Conservation (phyloP, 2,888 invertebrate genomes). For the Cinara cedri region DNA sequence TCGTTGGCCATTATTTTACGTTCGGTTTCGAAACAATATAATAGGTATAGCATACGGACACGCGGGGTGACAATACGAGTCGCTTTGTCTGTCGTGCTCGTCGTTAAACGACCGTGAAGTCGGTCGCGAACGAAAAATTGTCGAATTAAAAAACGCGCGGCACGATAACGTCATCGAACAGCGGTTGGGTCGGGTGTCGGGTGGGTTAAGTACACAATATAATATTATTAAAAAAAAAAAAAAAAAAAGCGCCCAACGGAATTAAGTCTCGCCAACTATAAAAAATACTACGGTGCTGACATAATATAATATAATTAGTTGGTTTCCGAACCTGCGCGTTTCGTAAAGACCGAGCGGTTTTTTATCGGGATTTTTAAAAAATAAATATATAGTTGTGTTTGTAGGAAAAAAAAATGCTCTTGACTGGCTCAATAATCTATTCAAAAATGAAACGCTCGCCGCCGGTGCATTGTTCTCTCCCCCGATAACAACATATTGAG, state of each 20-base stretch:
- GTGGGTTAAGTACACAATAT: too few relatives aligned
- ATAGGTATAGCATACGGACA: not conserved
- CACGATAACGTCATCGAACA: too few relatives aligned
- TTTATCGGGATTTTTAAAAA: too few relatives aligned
- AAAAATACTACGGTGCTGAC: not conserved
- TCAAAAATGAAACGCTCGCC: too few relatives aligned
- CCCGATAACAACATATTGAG: too few relatives aligned
- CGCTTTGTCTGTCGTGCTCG: constrained; percentile 1
- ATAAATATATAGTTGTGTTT: too few relatives aligned
- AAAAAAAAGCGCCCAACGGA: not conserved
- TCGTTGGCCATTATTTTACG: not conserved
- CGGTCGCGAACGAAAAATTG: constrained; percentile 4
- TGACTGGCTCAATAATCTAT: too few relatives aligned
- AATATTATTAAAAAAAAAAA: too few relatives aligned
- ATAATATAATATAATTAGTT: not conserved
- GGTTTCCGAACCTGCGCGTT: not conserved
- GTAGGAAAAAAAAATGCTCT: too few relatives aligned
- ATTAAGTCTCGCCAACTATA: not conserved
- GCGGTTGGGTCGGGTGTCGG: too few relatives aligned
- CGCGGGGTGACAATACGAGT: constrained; percentile 16
- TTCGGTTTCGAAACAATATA: not conserved
- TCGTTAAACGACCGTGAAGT: constrained; percentile 41
- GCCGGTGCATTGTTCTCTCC: too few relatives aligned
- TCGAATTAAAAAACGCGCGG: constrained; percentile 17
- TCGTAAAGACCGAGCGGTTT: not conserved